Evolutionary conservation across 92 coral and sea anemone species (phyloP), one percentile per base, ranked within the genome.

Genomic region (Virgularia gustaviana): DNA sequence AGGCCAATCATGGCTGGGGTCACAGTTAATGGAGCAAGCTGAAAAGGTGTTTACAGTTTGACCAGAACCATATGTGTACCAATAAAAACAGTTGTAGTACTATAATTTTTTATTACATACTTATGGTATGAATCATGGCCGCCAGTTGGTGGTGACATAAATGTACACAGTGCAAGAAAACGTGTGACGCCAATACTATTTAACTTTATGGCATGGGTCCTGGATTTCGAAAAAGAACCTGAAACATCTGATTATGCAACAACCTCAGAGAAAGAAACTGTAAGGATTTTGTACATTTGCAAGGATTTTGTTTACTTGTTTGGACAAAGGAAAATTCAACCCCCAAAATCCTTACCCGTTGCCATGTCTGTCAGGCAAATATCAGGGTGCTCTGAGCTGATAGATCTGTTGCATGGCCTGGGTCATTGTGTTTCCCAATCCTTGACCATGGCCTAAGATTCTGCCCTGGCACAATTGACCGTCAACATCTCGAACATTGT

Each of bases 351-450:
- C 0, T 31, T 57, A 16, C 34, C 64, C 3, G 6, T 57, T 8
- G 64, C 64, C 15, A 24, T 57, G 34, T 12, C 62, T 15, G 25
- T 55, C 62, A 57, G 64, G 28, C 64, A 57, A 57, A 57, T 57
- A 57, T 25, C 64, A 10, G 64, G 64, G 22, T 57, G 64, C 36
- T 4, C 64, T 57, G 7, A 41, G 16, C n/a, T 57, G 37, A 57
- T 11, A 2, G 5, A 57, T 16, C 12, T 57, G 30, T 57, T 57
- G 34, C 64, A 57, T 31, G 37, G 64, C 4, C 16, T 27, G n/a
- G 64, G 64, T 20, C 64, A 57, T 29, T 57, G 37, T 29, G 64
- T 57, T 57, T 57, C 37, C 34, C 5, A 30, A 2, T 57, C 64
- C 0, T 57, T 41, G 34, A 31, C 36, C 3, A 57, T 57, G 64